Conservation (phyloP, 1,140 invertebrate species). For the Acyrthosiphon pisum region DNA sequence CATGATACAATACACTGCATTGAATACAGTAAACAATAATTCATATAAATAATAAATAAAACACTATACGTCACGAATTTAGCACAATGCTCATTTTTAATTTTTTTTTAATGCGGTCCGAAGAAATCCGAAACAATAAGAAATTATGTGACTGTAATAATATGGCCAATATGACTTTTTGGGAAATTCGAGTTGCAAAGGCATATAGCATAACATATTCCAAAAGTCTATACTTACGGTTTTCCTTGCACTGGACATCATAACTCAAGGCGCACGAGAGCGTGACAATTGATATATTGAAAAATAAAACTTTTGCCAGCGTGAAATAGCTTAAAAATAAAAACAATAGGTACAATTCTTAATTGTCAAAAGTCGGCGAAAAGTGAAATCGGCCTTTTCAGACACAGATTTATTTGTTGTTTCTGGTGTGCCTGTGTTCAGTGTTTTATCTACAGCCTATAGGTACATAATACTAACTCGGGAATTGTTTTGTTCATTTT, state of each 20-base stretch:
- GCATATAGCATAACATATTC: background rate
- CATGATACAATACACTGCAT: background rate
- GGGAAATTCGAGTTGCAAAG: background rate
- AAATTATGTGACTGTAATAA: background rate
- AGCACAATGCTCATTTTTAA: background rate
- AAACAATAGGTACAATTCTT: background rate
- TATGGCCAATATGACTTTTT: background rate
- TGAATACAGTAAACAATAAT: background rate
- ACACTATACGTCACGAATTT: background rate
- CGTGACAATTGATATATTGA: background rate
- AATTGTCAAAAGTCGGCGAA: constrained; percentile 1
- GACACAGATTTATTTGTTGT: constrained; percentile 6
- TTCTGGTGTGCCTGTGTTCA: background rate
- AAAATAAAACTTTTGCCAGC: background rate
- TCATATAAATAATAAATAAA: background rate
- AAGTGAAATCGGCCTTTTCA: background rate
- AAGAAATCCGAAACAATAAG: background rate
- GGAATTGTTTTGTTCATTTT: constrained; percentile 15
- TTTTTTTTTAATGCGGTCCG: background rate
- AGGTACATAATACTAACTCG: background rate
- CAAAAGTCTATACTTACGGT: background rate
- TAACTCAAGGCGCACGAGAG: background rate
- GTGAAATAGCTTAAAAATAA: background rate
- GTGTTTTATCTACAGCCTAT: background rate
- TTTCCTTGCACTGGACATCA: background rate